These are phyloP conservation scores for Drosophila pseudotakahashii DNA, from an alignment of 2,888 invertebrate species.

Conservation along the genomic window DNA sequence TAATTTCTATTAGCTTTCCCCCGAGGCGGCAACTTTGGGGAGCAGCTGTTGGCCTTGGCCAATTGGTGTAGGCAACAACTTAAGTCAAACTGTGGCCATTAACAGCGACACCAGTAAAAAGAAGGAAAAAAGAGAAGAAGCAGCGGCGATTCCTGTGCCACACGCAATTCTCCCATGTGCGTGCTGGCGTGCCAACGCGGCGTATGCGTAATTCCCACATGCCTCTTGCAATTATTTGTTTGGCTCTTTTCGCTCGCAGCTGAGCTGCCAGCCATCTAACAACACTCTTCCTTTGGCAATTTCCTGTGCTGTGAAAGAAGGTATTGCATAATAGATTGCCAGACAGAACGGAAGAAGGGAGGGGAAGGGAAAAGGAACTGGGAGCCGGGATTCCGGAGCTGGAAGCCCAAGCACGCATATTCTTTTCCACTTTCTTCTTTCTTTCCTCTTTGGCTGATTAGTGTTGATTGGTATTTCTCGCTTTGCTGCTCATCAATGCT, in stretches of 20 bases:
- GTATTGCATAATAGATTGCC: constrained; percentile 62
- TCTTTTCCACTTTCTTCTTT: constrained; percentile 29
- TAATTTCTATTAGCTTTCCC: constrained; percentile 61
- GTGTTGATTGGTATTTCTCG: constrained; percentile 81
- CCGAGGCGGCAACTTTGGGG: constrained; percentile 5
- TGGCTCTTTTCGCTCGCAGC: constrained; percentile 57
- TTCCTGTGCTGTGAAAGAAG: constrained; percentile 56
- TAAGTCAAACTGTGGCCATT: constrained; percentile 71
- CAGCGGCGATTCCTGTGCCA: constrained; percentile 11
- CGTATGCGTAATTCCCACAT: constrained; percentile 71
- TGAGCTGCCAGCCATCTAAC: constrained; percentile 60
- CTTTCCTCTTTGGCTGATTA: constrained; percentile 67
- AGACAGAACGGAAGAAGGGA: constrained; percentile 29
- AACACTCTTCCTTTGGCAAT: constrained; percentile 76
- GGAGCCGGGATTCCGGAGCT: not conserved
- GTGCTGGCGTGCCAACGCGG: constrained; percentile 49
- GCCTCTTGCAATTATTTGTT: constrained; percentile 62
- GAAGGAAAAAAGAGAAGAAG: not conserved
- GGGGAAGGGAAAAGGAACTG: not conserved
- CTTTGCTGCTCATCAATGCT: constrained; percentile 81
- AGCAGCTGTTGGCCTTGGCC: constrained; percentile 19
- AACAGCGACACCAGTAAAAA: constrained; percentile 58
- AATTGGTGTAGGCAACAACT: constrained; percentile 48
- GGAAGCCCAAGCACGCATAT: constrained; percentile 49
- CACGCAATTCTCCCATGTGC: constrained; percentile 49